Base-by-base conservation (phyloP, 2,888 invertebrate species). In the Dendrolimus houi region DNA sequence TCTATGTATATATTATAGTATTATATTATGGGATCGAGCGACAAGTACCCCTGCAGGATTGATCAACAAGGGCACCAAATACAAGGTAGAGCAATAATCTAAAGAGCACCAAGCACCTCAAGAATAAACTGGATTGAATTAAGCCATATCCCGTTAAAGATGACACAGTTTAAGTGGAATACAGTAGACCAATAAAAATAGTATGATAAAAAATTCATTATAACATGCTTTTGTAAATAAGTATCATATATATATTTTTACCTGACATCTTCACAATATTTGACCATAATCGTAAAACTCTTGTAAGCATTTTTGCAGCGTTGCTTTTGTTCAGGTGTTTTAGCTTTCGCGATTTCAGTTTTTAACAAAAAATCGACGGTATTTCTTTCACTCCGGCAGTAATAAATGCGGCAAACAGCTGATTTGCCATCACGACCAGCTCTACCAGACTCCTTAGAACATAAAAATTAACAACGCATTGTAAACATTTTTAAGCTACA, bases 391-490 rank as follows among this genome's bases (percentile, higher is more conserved):
- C 93, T 90, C 60, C 93, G 92, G 55, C 94, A 95, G 80, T 98
- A 98, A 85, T 99, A 99, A 56, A 99, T 94, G 47, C 99, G 93
- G 79, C 99, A 99, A 74, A 92, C 95, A 0, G 99, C 95, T 17
- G 93, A 93, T 68, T 94, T 93, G 0, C 98, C 98, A 84, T 99
- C 99, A 65, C 99, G 93, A 0, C 99, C 99, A 9, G 99, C 99
- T 74, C 99, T 92, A 1, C 98, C 98, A 0, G 97, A 97, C 88
- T 99, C 98, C 92, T 98, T 29, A 29, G 29, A 29, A 29, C 29
- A 29, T 29, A 29, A 29, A 29, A 29, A 29, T 6, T 29, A 29
- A 29, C 29, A 29, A 0, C 29, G 6, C 29, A 29, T 29, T 29
- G 3, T 29, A 29, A 29, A 6, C 6, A 29, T 29, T 29, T 29